Percentiles rank a stretch among this genome's conserved stretches.
phyloP scores from a whole-genome alignment of 2,113 vertebrate species.

The Herpetotheres cachinnans region DNA sequence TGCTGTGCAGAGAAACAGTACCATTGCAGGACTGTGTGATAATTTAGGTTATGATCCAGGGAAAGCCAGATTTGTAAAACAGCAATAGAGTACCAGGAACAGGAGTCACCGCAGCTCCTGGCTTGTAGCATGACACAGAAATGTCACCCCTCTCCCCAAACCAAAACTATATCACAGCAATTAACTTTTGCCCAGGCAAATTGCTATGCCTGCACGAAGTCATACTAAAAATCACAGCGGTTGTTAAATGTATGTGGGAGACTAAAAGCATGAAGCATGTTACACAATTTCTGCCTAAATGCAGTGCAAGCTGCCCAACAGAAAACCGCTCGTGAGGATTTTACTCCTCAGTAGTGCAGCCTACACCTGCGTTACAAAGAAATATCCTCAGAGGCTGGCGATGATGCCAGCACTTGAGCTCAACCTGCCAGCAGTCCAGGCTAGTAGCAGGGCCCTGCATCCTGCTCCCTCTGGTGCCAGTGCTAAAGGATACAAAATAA shows the following conservation, averaged over 20 bases:
- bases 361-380: background rate
- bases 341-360: background rate
- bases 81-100: background rate
- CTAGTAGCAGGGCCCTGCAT: background rate
- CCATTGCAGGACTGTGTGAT: background rate
- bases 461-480: rapidly evolving
- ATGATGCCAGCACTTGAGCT: background rate
- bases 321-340: background rate
- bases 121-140: background rate
- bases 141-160: background rate
- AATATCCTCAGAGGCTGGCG: background rate
- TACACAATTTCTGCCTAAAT: background rate
- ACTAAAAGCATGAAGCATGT: background rate
- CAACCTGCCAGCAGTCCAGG: background rate
- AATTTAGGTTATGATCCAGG: background rate
- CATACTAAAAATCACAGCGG: background rate
- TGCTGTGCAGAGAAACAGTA: background rate
- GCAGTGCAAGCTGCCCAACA: background rate
- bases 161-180: background rate
- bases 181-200: background rate
- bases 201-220: background rate
- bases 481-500: background rate
- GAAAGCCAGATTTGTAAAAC: background rate
- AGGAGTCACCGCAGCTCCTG: background rate
- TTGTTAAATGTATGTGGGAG: background rate